Conservation (phyloP, 2,888 invertebrate species). For the Chymomyza caudatula region DNA sequence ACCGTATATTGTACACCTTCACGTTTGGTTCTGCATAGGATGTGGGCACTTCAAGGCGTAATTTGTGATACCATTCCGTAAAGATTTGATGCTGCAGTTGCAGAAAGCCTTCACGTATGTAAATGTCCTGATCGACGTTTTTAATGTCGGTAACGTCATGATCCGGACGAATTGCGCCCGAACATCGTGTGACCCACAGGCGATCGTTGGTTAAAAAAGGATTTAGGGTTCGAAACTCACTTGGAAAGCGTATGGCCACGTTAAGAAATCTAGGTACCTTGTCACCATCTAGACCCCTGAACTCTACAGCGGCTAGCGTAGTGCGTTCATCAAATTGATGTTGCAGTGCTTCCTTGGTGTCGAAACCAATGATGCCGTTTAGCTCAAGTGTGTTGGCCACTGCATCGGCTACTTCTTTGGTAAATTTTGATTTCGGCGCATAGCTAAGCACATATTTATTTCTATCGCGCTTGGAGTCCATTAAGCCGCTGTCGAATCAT, state of each 20-base stretch:
- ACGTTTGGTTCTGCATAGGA: conserved; percentile 24
- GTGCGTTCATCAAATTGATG: conserved; percentile 50
- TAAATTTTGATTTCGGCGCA: conserved; percentile 37
- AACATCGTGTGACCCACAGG: conserved; percentile 70
- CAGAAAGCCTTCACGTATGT: conserved; percentile 69
- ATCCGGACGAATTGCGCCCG: conserved; percentile 40
- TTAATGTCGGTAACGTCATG: conserved; percentile 30
- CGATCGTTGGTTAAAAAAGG: conserved; percentile 45
- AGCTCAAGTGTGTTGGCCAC: conserved; percentile 43
- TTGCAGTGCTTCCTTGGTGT: conserved; percentile 26
- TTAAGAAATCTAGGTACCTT: conserved; percentile 33
- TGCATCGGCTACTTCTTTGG: conserved; percentile 16
- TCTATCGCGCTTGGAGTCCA: conserved; percentile 42
- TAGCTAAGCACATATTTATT: conserved; percentile 50
- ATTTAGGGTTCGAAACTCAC: conserved; percentile 59
- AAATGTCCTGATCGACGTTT: conserved; percentile 53
- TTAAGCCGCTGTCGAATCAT: too few relatives aligned
- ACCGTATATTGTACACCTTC: conserved; percentile 42
- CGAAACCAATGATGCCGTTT: conserved; percentile 30
- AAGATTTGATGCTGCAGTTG: conserved; percentile 68
- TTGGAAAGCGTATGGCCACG: conserved; percentile 63
- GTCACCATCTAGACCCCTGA: conserved; percentile 10
- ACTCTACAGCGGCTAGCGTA: conserved; percentile 57
- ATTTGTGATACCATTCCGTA: conserved; percentile 46
- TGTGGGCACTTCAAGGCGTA: not conserved